Base-by-base conservation (phyloP, 37 sponge, comb jelly and placozoan species). In the Halichondria panicea region DNA sequence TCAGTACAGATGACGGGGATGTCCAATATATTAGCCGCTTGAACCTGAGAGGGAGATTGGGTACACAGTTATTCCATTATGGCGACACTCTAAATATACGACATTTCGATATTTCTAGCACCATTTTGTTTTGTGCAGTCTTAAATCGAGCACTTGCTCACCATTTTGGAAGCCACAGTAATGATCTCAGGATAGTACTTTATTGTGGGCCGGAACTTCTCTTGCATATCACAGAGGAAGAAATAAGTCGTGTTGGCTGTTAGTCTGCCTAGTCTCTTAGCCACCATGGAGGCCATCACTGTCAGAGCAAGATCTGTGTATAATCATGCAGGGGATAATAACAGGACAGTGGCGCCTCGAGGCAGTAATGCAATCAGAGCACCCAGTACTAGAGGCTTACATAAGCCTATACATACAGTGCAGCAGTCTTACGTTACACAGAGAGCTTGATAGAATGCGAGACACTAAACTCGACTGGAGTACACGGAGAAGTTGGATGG, bases 201-300 rank as follows among this genome's bases (percentile, higher is more conserved):
- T 31, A 99, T 99, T 37, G 82, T 75, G 5, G 96, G 94, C 37
- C 84, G 75, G 63, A 99, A 99, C 82, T 99, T 99, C 74, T 99
- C 99, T 73, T 99, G 99, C 94, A 99, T 91, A 73, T 99, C 99
- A 83, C 99, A 99, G 28, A 96, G 62, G 67, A 99, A 99, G 67
- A 99, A 90, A 64, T 85, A 90, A 37, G 93, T 85, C 31, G 67
- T 77, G 54, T 72, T 68, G 19, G 83, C 59, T 8, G 80, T 70
- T 12, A 98, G 40, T 30, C 99, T 70, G 4, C 99, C 99, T n/a
- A 98, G 39, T 38, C 78, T 77, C 48, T 76, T 60, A 0, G 56
- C 75, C 0, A 61, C 76, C 15, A 56, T 44, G 1, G 75, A 56
- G 28, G 72, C 82, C 73, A 75, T 68, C 13, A 25, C 27, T 11